A percentile compares a stretch with the other conserved stretches of the same genome.
Conservation (phyloP, 1,140 invertebrate species). For the Steinernema khuongi region DNA sequence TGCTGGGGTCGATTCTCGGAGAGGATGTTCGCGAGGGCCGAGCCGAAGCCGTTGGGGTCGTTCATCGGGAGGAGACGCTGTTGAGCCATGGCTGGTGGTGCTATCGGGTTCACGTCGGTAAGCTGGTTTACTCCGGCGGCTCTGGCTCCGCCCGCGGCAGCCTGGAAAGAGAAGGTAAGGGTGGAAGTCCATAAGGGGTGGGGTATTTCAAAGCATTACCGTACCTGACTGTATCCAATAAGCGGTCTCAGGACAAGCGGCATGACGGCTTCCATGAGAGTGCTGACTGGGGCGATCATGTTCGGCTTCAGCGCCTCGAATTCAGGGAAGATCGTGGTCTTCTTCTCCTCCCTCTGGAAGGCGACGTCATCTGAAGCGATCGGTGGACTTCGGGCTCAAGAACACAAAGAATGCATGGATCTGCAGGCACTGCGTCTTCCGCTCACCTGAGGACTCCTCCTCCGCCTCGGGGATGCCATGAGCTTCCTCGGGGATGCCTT, state of each 20-base stretch:
- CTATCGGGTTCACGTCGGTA: background rate
- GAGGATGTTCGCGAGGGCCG: background rate
- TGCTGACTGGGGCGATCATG: background rate
- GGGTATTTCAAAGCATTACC: too few species aligned
- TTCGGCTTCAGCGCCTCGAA: background rate
- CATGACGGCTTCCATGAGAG: background rate
- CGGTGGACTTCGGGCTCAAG: too few species aligned
- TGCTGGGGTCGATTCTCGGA: background rate
- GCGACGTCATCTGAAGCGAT: too few species aligned
- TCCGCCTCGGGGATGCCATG: background rate
- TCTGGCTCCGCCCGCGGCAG: background rate
- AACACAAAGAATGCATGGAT: too few species aligned
- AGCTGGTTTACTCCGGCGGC: background rate
- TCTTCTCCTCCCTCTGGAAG: too few species aligned
- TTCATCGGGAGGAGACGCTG: slow-evolving; percentile 4
- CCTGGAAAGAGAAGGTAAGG: background rate
- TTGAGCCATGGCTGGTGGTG: background rate
- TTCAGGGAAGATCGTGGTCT: too few species aligned
- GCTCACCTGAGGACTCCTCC: background rate
- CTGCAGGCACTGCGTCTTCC: too few species aligned
- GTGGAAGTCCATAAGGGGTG: too few species aligned
- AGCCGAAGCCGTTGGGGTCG: background rate
- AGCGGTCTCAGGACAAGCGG: background rate
- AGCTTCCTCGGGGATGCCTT: background rate
- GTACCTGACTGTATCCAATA: background rate